These are phyloP conservation scores for Cynopterus sphinx DNA, from an alignment of 2,797 vertebrate species.

Conservation along the genomic window DNA sequence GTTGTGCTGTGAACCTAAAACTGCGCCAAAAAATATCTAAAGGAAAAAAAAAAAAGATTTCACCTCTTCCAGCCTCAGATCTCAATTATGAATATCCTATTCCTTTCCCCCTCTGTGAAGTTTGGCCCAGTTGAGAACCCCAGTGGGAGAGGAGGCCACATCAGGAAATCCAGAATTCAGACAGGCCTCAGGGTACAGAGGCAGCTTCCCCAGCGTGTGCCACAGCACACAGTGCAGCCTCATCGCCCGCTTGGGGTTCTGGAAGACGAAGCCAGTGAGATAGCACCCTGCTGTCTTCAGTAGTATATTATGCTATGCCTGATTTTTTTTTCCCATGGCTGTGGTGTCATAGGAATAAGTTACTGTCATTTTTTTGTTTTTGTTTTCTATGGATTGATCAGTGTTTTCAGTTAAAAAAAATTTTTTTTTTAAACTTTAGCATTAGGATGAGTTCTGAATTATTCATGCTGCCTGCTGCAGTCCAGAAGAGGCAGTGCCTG, in stretches of 20 bases:
- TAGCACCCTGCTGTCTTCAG: neutral
- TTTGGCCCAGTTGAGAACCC: neutral
- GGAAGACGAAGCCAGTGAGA: neutral
- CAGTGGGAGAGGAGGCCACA: neutral
- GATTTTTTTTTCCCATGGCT: neutral
- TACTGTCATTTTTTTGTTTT: neutral
- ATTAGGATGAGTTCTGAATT: neutral
- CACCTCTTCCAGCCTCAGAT: neutral
- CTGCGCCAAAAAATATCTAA: neutral
- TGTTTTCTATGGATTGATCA: neutral
- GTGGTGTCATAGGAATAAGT: neutral
- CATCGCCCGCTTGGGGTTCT: neutral
- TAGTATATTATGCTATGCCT: neutral
- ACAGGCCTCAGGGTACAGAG: neutral
- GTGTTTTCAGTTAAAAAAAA: neutral
- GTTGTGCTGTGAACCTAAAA: neutral
- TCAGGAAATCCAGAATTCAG: neutral
- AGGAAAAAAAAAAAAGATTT: neutral
- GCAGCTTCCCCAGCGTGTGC: neutral
- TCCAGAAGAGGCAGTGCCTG: neutral
- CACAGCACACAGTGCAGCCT: no score
- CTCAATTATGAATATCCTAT: neutral
- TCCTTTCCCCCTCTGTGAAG: neutral
- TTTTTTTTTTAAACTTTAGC: neutral
- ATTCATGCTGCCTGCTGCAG: neutral